Evolutionary conservation across 2,113 vertebrate species (phyloP).

Genomic region (Neoarius graeffei): DNA sequence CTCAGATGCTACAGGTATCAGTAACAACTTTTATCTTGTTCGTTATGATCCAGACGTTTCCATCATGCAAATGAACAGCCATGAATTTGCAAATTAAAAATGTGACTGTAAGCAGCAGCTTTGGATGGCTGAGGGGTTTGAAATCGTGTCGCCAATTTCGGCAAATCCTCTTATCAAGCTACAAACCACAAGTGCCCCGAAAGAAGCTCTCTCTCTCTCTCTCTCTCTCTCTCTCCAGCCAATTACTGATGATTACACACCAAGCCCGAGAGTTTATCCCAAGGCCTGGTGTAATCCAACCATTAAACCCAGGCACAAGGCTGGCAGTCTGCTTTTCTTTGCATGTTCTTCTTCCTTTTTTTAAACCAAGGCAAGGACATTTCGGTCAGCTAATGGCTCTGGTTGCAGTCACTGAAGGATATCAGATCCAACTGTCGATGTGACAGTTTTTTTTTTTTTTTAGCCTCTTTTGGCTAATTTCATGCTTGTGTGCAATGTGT

Average conservation of each 20-base stretch:
- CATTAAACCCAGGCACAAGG: conserved; percentile 1
- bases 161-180: conserved; percentile 26
- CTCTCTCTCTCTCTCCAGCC: background rate
- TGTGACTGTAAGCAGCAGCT: background rate
- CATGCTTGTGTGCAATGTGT: conserved; percentile 10
- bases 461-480: background rate
- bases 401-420: background rate
- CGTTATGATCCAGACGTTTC: background rate
- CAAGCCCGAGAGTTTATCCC: background rate
- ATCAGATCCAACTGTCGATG: background rate
- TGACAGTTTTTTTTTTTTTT: background rate
- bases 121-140: background rate
- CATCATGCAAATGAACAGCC: background rate
- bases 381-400: background rate
- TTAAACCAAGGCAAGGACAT: background rate
- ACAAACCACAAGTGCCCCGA: background rate
- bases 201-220: background rate
- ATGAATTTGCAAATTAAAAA: background rate
- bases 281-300: background rate
- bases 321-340: background rate
- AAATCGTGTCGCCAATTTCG: conserved; percentile 19
- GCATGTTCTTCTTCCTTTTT: background rate
- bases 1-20: background rate
- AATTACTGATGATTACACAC: conserved; percentile 18
- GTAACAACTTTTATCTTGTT: background rate